Evolutionary conservation across 2,797 vertebrate species (phyloP).

Genomic region (Pyrocephalus nanus): DNA sequence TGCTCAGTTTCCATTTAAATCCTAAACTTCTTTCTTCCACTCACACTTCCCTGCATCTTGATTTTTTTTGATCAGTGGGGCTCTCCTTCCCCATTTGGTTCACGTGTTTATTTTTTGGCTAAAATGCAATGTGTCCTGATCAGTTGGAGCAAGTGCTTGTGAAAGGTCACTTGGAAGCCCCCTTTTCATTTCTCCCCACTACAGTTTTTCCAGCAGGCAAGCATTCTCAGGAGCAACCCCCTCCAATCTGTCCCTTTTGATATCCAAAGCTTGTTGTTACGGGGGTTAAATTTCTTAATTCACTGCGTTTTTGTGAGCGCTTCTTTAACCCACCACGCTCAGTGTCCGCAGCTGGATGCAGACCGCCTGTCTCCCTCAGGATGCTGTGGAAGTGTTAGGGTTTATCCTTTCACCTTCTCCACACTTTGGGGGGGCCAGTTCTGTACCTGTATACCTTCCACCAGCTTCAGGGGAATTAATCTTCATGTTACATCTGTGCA

Average conservation of each 20-base stretch:
- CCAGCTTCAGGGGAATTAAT: not conserved
- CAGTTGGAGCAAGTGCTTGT: not conserved
- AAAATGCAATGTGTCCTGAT: not conserved
- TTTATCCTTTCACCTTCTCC: not conserved
- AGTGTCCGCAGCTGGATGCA: not conserved
- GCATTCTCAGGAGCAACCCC: not conserved
- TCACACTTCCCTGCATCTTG: not conserved
- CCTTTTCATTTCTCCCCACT: not conserved
- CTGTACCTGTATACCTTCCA: not conserved
- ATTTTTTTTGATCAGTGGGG: rapidly evolving
- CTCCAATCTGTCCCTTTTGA: conserved; percentile 43
- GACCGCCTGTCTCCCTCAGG: not conserved
- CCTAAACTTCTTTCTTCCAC: not conserved
- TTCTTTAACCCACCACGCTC: not conserved
- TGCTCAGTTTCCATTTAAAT: not conserved
- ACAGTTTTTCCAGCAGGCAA: conserved; percentile 31
- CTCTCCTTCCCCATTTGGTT: not conserved
- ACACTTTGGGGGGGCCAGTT: not conserved
- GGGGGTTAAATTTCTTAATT: conserved; percentile 41
- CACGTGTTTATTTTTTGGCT: not conserved
- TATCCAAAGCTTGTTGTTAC: conserved; percentile 27
- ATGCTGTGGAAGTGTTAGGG: not conserved
- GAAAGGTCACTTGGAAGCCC: conserved; percentile 18
- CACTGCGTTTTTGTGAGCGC: not conserved
- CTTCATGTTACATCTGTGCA: not conserved